A percentile compares a stretch with the other conserved stretches of the same genome.
phyloP scores from a whole-genome alignment of 2,797 vertebrate species.

The Clarias fuscus region DNA sequence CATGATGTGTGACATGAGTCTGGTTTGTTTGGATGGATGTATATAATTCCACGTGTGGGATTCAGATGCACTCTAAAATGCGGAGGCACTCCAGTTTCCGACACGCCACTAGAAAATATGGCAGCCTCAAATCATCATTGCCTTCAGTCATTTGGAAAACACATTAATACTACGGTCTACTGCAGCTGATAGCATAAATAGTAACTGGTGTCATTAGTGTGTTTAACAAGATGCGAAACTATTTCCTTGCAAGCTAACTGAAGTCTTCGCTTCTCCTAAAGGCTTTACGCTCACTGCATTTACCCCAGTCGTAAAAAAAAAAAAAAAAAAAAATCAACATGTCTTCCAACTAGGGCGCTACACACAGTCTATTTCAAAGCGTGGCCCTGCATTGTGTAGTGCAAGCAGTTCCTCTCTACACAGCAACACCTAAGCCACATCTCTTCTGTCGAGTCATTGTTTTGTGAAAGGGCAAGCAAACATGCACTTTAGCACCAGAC shows the following conservation, averaged over 20 bases:
- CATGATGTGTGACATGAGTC: constrained; percentile 33
- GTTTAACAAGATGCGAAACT: constrained; percentile 30
- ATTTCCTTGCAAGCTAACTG: constrained; percentile 15
- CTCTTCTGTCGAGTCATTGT: constrained; percentile 43
- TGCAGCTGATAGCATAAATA: constrained; percentile 18
- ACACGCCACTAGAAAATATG: constrained; percentile 6
- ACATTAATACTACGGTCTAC: constrained; percentile 19
- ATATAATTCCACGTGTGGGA: constrained; percentile 42
- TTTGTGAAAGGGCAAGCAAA: constrained; percentile 73
- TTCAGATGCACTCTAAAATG: constrained; percentile 53
- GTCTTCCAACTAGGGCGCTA: not conserved
- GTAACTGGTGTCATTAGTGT: constrained; percentile 22
- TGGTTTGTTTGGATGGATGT: constrained; percentile 29
- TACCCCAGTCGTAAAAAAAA: not conserved
- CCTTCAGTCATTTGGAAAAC: constrained; percentile 38
- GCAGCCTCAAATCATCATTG: constrained; percentile 15
- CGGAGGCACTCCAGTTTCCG: constrained; percentile 47
- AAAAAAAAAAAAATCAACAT: not conserved
- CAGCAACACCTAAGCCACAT: constrained; percentile 42
- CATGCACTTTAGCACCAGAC: constrained; percentile 80
- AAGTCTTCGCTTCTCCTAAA: constrained; percentile 15
- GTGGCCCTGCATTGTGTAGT: constrained; percentile 38
- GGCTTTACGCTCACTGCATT: constrained; percentile 25
- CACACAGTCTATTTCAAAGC: constrained; percentile 33
- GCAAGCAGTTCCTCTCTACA: constrained; percentile 43